Evolutionary conservation across 1,140 invertebrate species (phyloP), one percentile per base, ranked within the genome.

Genomic region (Sarcophaga bullata): DNA sequence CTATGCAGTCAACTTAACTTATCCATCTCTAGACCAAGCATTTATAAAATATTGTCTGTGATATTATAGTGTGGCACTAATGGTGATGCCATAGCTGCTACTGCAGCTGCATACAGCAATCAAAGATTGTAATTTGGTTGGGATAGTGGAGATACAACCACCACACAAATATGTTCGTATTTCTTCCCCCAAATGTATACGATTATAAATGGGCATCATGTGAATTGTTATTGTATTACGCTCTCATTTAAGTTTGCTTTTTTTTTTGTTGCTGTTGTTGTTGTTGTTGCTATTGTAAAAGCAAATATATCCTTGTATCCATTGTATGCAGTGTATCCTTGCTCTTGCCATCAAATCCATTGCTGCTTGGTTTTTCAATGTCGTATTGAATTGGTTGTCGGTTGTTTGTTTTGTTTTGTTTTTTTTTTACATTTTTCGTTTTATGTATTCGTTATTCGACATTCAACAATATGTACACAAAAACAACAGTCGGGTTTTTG

Each of bases 351-450:
- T 84, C 84, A 85, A 37, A 86, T 88, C 83, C 52, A 52, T 25
- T 17, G 37, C 85, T 17, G 37, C 85, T 49, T 85, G 25, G 25
- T 85, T 86, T 87, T 88, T 89, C 87, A 89, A 89, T 89, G 87
- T 87, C 86, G 87, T 85, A 87, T 89, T 88, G 87, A 88, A 87
- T 89, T 88, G 87, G 85, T 80, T 46, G 17, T 81, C 11, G 50
- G 37, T 78, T 82, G 15, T 15, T 80, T 49, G 11, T 17, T 25
- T 62, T 19, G 9, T 19, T 48, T 58, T 82, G 13, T 37, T 13
- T 6, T 25, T 25, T 50, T n/a, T 75, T 37, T 37, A 37, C 25
- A 37, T 37, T 37, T n/a, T 37, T 37, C 25, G 1, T 37, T 37
- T 37, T 37, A 1, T 37, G 25, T 37, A 37, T 37, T 37, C 25